Base-by-base conservation (phyloP, 2,888 invertebrate genomes). In the Rosalia funebris region DNA sequence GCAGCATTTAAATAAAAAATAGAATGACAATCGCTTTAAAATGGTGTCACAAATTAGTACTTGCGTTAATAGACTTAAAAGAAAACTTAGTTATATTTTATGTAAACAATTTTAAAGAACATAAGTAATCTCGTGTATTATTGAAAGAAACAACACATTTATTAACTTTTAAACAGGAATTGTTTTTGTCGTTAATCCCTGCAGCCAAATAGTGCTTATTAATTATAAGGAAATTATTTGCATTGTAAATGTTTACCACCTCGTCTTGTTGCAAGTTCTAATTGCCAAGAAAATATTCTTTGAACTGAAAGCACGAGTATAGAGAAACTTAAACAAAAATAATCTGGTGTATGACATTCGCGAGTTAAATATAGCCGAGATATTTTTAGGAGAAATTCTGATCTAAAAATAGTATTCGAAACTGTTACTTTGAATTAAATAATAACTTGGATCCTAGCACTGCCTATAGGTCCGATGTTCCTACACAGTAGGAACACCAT, bases 351-450 rank as follows among this genome's bases (percentile, higher is more conserved):
- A 11, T 50, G 50, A 50, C 39, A 50, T 15, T 25, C 25, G 10
- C 10, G 15, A 50, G 50, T 41, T 50, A 50, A 50, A 41, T 50
- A 25, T 50, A 50, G 25, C 39, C n/a, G 20, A 16, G 20, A 37
- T 50, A 50, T 50, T 50, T 41, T 50, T 39, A 39, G 50, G 17
- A 50, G 50, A 50, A 39, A 50, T 39, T 50, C 39, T 50, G 34
- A 16, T 20, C 50, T 50, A 50, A 39, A 50, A 50, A 50, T 50
- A 50, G 19, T 7, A 16, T 39, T 36, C 20, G 19, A 16, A 50
- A 50, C 37, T 39, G 50, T 41, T 50, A 39, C 39, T 50, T 31
- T n/a, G 39, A 39, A 50, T 50, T 50, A 31, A 50, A 41, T 50
- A 50, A 41, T 50, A 50, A 50, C 39, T 50, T 50, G 20, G 20